Percentiles rank a stretch among this genome's conserved stretches.
These are phyloP conservation scores for Suncus etruscus DNA, from an alignment of 2,113 vertebrate genomes.

Conservation along the genomic window DNA sequence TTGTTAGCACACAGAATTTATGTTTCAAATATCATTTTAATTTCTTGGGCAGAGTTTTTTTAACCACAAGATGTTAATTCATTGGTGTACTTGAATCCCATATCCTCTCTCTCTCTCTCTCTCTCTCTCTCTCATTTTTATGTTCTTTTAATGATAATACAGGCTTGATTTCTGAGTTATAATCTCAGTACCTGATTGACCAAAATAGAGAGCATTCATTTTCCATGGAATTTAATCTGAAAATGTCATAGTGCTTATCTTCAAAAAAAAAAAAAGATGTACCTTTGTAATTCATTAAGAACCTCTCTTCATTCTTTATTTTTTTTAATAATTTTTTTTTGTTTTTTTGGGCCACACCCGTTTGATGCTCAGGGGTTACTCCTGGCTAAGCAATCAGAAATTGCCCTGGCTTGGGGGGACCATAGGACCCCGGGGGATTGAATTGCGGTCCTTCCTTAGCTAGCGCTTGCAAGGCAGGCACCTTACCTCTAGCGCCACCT, in stretches of 20 bases:
- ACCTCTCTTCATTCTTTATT: slow-evolving; percentile 65
- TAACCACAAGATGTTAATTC: slow-evolving; percentile 89
- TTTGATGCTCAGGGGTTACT: no score
- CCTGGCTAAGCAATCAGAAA: no score
- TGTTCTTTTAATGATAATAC: slow-evolving; percentile 77
- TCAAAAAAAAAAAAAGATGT: slow-evolving; percentile 84
- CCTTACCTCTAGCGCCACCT: no score
- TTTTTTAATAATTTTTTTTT: no score
- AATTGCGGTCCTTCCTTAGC: no score
- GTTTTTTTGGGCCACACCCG: no score
- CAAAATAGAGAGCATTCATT: slow-evolving; percentile 82
- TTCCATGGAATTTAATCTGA: slow-evolving; percentile 85
- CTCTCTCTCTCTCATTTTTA: slow-evolving; percentile 54
- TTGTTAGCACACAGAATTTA: slow-evolving; percentile 90
- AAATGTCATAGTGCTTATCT: slow-evolving; percentile 77
- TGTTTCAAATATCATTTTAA: slow-evolving; percentile 91
- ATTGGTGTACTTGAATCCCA: slow-evolving; percentile 82
- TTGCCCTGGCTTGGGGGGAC: no score
- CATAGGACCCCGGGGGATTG: no score
- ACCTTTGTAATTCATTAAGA: slow-evolving; percentile 84
- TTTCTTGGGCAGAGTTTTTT: slow-evolving; percentile 87
- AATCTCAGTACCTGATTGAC: slow-evolving; percentile 83
- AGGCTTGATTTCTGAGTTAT: slow-evolving; percentile 86
- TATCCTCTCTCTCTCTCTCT: slow-evolving; percentile 6
- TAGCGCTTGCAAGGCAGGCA: no score